These are phyloP conservation scores for Omphaloscelis lunosa DNA, from an alignment of 2,888 invertebrate species.

Conservation along the genomic window DNA sequence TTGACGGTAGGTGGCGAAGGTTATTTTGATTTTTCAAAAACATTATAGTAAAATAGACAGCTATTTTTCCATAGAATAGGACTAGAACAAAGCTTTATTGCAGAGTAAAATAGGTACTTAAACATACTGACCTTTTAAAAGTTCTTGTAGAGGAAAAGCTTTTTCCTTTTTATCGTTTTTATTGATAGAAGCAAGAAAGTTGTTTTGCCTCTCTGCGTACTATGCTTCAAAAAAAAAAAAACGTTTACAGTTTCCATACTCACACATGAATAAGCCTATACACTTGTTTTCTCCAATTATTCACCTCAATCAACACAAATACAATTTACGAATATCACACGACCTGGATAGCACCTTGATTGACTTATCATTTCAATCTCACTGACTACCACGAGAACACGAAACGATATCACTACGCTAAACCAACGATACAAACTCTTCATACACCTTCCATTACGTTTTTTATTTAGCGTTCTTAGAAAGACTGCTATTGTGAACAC, in stretches of 20 bases:
- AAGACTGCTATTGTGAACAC: background rate
- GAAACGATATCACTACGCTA: slow-evolving; percentile 13
- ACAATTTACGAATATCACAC: slow-evolving; percentile 69
- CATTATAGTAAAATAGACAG: background rate
- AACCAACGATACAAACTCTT: background rate
- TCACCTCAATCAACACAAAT: slow-evolving; percentile 57
- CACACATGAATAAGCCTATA: too few relatives aligned
- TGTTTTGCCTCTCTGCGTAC: background rate
- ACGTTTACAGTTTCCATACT: background rate
- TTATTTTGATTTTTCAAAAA: background rate
- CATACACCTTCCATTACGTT: slow-evolving; percentile 17
- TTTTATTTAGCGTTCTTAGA: background rate
- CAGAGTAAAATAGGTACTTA: too few relatives aligned
- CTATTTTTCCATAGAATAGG: background rate
- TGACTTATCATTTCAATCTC: slow-evolving; percentile 84
- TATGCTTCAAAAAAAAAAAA: background rate
- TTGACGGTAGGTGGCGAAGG: background rate
- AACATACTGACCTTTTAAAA: background rate
- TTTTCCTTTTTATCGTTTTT: background rate
- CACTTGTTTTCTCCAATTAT: slow-evolving; percentile 14
- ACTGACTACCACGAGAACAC: slow-evolving; percentile 40
- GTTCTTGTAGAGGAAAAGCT: background rate
- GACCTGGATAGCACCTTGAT: slow-evolving; percentile 74
- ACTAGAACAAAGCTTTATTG: background rate
- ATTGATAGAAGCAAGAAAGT: background rate